Base-by-base conservation (phyloP, 2,888 invertebrate species). In the Polia nebulosa region DNA sequence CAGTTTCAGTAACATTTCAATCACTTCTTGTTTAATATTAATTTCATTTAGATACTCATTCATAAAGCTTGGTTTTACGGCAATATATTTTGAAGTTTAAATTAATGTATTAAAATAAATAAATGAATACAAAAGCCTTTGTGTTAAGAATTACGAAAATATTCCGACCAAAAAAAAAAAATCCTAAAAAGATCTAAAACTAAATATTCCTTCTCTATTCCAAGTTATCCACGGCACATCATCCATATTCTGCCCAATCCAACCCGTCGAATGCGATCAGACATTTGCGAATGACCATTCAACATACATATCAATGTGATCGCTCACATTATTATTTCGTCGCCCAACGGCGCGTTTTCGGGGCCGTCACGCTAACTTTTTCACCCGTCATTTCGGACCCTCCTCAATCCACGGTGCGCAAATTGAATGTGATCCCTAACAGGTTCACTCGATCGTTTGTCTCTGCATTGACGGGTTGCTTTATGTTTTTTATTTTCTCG, bases 391-490 rank as follows among this genome's bases (percentile, higher is more conserved):
- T 91, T 92, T 92, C 88, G 87, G 88, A 93, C 94, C 94, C 93
- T 93, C 92, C 91, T 94, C 94, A 94, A 93, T 93, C 90, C 90
- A 88, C 94, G 90, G 91, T 91, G 91, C 90, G 88, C 92, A 94
- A 95, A 95, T 95, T 95, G 94, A 95, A 95, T 95, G 95, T 93
- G 93, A 95, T 93, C 93, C 90, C 91, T 90, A 92, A 92, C 91
- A 90, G 85, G 91, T 90, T 91, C 90, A 89, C 90, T 88, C 87
- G 89, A 87, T 89, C 92, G 93, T 93, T 93, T 92, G 93, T 93
- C 88, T 90, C 88, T 87, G 81, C 85, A 89, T 91, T 91, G 92
- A 92, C 89, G 90, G 89, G 87, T 88, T 86, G 85, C 77, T 80
- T 84, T 83, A 71, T 58, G 47, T 71, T 87, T 85, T 85, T 86